Base-by-base conservation (phyloP, 2,888 invertebrate genomes). In the Lochmaea crataegi region DNA sequence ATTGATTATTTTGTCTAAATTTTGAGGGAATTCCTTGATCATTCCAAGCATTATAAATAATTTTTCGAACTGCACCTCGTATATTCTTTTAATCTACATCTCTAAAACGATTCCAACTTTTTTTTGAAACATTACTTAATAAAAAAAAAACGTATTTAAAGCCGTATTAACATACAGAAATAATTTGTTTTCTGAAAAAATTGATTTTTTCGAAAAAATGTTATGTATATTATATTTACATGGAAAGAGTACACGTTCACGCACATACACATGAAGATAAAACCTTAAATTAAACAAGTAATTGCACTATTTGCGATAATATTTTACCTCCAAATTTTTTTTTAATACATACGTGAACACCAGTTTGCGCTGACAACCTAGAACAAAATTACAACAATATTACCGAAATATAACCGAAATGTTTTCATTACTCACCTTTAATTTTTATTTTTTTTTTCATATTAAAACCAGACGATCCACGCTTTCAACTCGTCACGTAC, bases 261-360 rank as follows among this genome's bases (percentile, higher is more conserved):
- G 73, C 76, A 79, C 76, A 80, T 77, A 75, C 77, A 80, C 76
- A 77, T 72, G 75, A 72, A 76, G 75, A 77, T 64, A 71, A 74
- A 75, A 32, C 72, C 69, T 65, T 53, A 65, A 71, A 65, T 73
- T 6, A 53, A 53, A 53, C 71, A 77, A 75, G 71, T 74, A 61
- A 77, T 83, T 83, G 83, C 83, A 83, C 82, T 78, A 57, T 80
- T 83, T 85, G 86, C 85, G 84, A 85, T 85, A 86, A 85, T 85
- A 86, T 84, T 85, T 85, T 85, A 86, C 85, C 76, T 76, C 78
- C 26, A 32, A 22, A 2, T 22, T 74, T 73, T 76, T 69, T 77
- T 75, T 81, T 76, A 76, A 83, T 85, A 85, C 85, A 81, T 84
- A 84, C 84, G 82, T 84, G 84, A 80, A 78, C 78, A 68, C 65